These are phyloP conservation scores for Dyspetes luteomarginatus DNA, from an alignment of 2,888 invertebrate genomes.

Conservation along the genomic window DNA sequence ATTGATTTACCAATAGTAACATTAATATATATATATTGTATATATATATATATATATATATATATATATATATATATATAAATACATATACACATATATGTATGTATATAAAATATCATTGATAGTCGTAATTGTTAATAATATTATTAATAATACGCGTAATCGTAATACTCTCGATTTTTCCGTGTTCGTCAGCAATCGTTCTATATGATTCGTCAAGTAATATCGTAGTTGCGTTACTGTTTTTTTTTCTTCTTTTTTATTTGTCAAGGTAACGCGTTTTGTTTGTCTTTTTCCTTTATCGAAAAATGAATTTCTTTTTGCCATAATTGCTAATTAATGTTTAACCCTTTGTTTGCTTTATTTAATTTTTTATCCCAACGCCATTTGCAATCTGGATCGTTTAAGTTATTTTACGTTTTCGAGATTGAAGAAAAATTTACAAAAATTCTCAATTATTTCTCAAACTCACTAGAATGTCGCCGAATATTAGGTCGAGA, in stretches of 20 bases:
- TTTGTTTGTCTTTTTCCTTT: not conserved
- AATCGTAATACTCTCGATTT: constrained; percentile 65
- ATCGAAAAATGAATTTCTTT: not conserved
- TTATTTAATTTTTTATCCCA: no score
- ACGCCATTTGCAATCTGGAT: no score
- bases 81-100: not conserved
- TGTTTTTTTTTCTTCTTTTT: constrained; percentile 4
- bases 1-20: constrained; percentile 49
- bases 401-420: no score
- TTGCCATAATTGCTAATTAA: constrained; percentile 1
- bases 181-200: constrained; percentile 57
- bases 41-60: constrained; percentile 10
- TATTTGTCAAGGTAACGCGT: constrained; percentile 37
- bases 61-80: constrained; percentile 7
- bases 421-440: constrained; percentile 1
- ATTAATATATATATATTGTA: constrained; percentile 49
- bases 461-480: no score
- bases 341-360: no score
- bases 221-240: constrained; percentile 39
- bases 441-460: constrained; percentile 2
- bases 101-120: constrained; percentile 25
- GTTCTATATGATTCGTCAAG: constrained; percentile 14
- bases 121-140: constrained; percentile 64
- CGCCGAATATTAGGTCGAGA: no score
- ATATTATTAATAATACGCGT: constrained; percentile 67